Evolutionary conservation across 2,888 invertebrate species (phyloP).

Genomic region (Drosophila mimica): DNA sequence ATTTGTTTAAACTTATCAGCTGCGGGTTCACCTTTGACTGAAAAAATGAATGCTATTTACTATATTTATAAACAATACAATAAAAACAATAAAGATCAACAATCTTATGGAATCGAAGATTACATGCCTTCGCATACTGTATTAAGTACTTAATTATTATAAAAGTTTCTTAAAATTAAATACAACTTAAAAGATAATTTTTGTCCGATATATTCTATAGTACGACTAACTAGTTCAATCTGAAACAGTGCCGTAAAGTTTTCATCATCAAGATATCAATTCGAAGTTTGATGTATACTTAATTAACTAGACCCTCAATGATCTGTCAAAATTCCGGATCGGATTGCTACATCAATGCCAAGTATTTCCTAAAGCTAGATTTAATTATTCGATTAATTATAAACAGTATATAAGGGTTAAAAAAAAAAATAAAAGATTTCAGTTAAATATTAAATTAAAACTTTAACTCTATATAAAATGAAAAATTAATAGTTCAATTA

Average conservation of each 20-base stretch:
- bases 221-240: not conserved
- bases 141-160: not conserved
- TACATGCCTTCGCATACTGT: not conserved
- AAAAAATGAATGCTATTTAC: constrained; percentile 16
- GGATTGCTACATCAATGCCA: not conserved
- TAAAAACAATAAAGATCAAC: not conserved
- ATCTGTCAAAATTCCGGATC: not conserved
- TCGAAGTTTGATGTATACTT: not conserved
- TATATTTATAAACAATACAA: not conserved
- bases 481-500: not conserved
- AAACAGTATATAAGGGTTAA: not conserved
- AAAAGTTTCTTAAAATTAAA: not conserved
- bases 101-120: not conserved
- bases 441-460: not conserved
- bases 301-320: not conserved
- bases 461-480: not conserved
- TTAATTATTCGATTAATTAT: not conserved
- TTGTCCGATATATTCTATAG: not conserved
- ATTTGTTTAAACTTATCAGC: constrained; percentile 35
- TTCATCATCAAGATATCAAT: not conserved
- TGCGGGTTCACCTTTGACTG: constrained; percentile 45
- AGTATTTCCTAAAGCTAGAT: not conserved
- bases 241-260: not conserved
- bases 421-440: not conserved
- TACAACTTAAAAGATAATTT: not conserved